Conservation (phyloP, 2,888 invertebrate genomes). For the Synanthedon vespiformis region DNA sequence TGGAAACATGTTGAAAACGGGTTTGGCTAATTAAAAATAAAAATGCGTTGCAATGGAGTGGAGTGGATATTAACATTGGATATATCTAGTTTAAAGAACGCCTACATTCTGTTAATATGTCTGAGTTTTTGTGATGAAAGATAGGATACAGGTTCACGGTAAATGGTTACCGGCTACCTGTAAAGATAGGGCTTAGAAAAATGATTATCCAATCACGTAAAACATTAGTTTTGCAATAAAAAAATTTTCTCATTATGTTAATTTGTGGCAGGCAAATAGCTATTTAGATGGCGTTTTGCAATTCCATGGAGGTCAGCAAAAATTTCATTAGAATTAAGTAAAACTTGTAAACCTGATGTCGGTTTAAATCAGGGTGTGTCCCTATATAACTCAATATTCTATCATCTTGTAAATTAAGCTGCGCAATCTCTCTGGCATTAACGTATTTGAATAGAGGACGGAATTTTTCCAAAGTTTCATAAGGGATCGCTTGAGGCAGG, state of each 20-base stretch:
- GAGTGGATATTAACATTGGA: not conserved
- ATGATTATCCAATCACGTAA: too few species aligned
- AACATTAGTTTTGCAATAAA: too few species aligned
- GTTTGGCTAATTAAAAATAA: too few species aligned
- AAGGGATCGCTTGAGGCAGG: conserved; percentile 16
- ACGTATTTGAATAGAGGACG: conserved; percentile 53
- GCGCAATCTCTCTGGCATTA: conserved; percentile 44
- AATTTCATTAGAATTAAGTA: not conserved
- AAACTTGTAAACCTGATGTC: conserved; percentile 41
- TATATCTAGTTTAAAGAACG: not conserved
- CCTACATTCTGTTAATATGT: not conserved
- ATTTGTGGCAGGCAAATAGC: too few species aligned
- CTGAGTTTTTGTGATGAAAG: too few species aligned
- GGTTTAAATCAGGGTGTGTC: conserved; percentile 43
- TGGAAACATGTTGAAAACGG: too few species aligned
- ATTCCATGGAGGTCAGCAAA: not conserved
- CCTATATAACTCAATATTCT: conserved; percentile 46
- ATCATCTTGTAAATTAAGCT: conserved; percentile 38
- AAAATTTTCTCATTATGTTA: too few species aligned
- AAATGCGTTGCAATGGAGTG: not conserved
- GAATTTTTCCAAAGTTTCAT: conserved; percentile 36
- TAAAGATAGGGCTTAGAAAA: too few species aligned
- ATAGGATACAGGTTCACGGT: too few species aligned
- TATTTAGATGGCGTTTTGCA: not conserved
- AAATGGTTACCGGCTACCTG: too few species aligned